A percentile compares a stretch with the other conserved stretches of the same genome.
These are phyloP conservation scores for Molanna angustata DNA, from an alignment of 2,888 invertebrate species.

Conservation along the genomic window DNA sequence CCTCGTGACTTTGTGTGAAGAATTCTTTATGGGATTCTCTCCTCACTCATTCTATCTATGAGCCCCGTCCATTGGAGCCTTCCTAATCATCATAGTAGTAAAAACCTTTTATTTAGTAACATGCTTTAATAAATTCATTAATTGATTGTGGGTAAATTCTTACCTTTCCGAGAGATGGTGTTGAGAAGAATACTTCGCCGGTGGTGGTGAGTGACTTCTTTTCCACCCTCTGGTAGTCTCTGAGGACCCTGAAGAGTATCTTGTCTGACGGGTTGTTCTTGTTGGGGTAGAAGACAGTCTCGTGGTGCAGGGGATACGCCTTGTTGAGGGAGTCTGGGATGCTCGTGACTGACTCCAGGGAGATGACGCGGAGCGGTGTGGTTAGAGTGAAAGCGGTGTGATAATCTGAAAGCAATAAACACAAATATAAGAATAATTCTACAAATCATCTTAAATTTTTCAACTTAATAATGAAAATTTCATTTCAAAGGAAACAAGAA, in stretches of 20 bases:
- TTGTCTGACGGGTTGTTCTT: slow-evolving; percentile 70
- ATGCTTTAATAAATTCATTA: too few species aligned
- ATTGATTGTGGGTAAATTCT: slow-evolving; percentile 1
- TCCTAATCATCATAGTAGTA: too few species aligned
- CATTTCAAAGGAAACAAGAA: too few species aligned
- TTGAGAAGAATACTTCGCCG: slow-evolving; percentile 62
- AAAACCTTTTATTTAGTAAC: too few species aligned
- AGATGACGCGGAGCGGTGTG: slow-evolving; percentile 66
- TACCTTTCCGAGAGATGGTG: slow-evolving; percentile 65
- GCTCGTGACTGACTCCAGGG: slow-evolving; percentile 57
- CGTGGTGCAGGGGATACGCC: slow-evolving; percentile 52
- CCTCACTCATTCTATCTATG: too few species aligned
- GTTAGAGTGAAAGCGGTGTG: slow-evolving; percentile 57
- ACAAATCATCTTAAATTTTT: too few species aligned
- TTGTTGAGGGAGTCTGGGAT: slow-evolving; percentile 44
- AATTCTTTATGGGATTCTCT: too few species aligned
- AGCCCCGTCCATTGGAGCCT: too few species aligned
- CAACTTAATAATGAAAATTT: too few species aligned
- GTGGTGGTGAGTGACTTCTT: slow-evolving; percentile 47
- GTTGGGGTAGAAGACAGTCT: slow-evolving; percentile 65
- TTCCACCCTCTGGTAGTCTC: slow-evolving; percentile 53
- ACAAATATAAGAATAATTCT: neutral
- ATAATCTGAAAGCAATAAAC: slow-evolving; percentile 38
- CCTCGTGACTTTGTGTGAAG: too few species aligned
- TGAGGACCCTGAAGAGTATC: slow-evolving; percentile 54